phyloP scores from a whole-genome alignment of 2,888 invertebrate genomes.

The Drepana falcataria region DNA sequence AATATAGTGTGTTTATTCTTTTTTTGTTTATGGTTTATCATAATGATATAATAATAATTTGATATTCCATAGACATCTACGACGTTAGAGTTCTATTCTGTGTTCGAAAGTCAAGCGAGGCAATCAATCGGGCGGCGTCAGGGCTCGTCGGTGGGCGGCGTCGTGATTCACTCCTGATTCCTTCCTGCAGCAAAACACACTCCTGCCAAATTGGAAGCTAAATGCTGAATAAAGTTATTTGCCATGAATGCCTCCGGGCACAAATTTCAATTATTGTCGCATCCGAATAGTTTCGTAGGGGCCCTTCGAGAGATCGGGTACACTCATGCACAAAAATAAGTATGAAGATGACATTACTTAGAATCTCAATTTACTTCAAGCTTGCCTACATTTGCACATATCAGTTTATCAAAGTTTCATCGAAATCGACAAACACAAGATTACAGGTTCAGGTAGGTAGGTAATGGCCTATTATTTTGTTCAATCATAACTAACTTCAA shows the following conservation, averaged over 20 bases:
- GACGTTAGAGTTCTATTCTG: no score
- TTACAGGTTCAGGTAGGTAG: no score
- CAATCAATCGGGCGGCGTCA: slow-evolving; percentile 2
- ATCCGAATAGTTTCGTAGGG: slow-evolving; percentile 76
- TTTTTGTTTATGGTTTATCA: no score
- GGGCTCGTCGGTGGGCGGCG: slow-evolving; percentile 11
- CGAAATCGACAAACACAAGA: no score
- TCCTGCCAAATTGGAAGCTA: slow-evolving; percentile 67
- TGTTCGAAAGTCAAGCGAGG: not conserved
- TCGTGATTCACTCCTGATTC: slow-evolving; percentile 19
- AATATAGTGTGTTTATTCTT: no score
- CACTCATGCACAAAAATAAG: slow-evolving; percentile 22
- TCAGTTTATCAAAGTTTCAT: no score
- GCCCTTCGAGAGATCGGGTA: slow-evolving; percentile 34
- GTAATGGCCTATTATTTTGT: no score
- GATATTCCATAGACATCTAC: no score
- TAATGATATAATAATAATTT: no score
- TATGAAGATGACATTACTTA: not conserved
- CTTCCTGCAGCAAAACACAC: slow-evolving; percentile 51
- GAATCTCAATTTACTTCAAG: no score
- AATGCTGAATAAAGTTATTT: slow-evolving; percentile 77
- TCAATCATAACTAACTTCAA: no score
- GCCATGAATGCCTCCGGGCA: slow-evolving; percentile 78
- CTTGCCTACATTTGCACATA: no score
- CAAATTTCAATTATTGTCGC: slow-evolving; percentile 78